phyloP scores from a whole-genome alignment of 2,113 vertebrate species.

The Eudyptes chrysolophus region DNA sequence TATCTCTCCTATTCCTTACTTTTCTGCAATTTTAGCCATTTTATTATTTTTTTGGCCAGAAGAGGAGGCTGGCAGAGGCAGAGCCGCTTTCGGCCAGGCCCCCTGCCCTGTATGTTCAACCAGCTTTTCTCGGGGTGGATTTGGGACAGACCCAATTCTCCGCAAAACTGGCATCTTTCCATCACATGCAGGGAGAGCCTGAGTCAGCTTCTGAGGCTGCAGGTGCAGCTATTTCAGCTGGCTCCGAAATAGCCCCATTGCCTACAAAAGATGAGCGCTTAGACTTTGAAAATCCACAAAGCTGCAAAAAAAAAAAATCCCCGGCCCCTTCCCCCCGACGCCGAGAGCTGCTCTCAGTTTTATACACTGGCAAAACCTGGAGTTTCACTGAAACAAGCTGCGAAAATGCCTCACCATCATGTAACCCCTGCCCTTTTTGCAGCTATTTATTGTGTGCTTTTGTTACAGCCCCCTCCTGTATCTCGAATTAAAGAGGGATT shows the following conservation, averaged over 20 bases:
- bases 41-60: neutral
- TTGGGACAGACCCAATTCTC: neutral
- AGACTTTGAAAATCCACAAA: neutral
- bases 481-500: neutral
- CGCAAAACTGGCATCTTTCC: neutral
- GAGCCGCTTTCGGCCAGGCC: neutral
- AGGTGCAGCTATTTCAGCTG: neutral
- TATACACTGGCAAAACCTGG: neutral
- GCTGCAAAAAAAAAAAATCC: neutral
- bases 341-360: neutral
- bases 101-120: rapidly evolving
- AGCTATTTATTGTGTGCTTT: neutral
- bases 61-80: neutral
- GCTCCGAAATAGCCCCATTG: neutral
- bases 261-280: neutral
- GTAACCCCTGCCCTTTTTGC: neutral
- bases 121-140: neutral
- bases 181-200: neutral
- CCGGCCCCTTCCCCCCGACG: neutral
- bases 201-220: neutral
- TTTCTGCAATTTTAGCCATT: neutral
- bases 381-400: neutral
- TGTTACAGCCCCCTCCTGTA: neutral
- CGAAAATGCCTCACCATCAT: rapidly evolving
- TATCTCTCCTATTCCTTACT: neutral